Conservation (phyloP, 2,888 invertebrate genomes). For the Dynastes grantii region DNA sequence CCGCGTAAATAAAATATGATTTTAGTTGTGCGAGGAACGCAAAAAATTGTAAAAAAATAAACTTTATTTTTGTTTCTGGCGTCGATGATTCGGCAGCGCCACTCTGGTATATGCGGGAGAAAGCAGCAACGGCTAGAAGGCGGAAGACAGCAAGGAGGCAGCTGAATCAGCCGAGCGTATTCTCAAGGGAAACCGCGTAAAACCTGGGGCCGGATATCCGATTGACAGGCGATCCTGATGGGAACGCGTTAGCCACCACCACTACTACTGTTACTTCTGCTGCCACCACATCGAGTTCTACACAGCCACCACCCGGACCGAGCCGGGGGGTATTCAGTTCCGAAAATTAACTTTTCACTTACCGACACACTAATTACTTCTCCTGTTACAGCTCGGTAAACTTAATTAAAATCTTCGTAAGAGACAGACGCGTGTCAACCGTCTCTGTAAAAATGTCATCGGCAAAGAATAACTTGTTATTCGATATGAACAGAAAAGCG, state of each 20-base stretch:
- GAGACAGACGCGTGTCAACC: conserved; percentile 40
- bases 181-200: conserved; percentile 62
- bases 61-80: conserved; percentile 51
- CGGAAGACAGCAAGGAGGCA: conserved; percentile 53
- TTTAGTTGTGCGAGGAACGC: conserved; percentile 38
- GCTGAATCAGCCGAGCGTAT: conserved; percentile 61
- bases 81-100: conserved; percentile 40
- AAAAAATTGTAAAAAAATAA: conserved; percentile 49
- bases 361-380: conserved; percentile 54
- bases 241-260: conserved; percentile 52
- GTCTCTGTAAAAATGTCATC: conserved; percentile 46
- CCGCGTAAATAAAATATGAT: conserved; percentile 53
- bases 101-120: conserved; percentile 33
- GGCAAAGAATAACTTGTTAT: conserved; percentile 37
- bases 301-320: conserved; percentile 41
- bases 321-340: conserved; percentile 49
- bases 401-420: conserved; percentile 51
- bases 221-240: conserved; percentile 61
- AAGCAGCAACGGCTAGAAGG: conserved; percentile 34
- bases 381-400: conserved; percentile 49
- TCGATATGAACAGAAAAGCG: conserved; percentile 10
- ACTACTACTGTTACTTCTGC: conserved; percentile 26
- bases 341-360: conserved; percentile 55
- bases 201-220: conserved; percentile 64
- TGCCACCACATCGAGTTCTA: conserved; percentile 38